A percentile compares a stretch with the other conserved stretches of the same genome.
phyloP scores from a whole-genome alignment of 2,888 invertebrate genomes.

The Lacanobia wlatinum region DNA sequence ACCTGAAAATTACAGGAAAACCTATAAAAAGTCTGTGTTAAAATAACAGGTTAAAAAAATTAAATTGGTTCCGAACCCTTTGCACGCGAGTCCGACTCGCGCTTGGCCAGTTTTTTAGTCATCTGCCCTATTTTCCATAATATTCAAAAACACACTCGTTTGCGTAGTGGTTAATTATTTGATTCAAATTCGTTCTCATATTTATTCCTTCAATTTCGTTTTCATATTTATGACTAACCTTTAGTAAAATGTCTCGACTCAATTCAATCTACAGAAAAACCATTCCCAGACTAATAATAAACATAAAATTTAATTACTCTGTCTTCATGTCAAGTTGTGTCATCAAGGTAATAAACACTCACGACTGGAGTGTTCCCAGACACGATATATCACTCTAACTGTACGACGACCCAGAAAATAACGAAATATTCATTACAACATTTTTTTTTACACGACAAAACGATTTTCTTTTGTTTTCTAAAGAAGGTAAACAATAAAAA shows the following conservation, averaged over 20 bases:
- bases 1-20: too few relatives aligned
- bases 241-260: not conserved
- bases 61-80: too few relatives aligned
- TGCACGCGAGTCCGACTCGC: too few relatives aligned
- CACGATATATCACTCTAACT: constrained; percentile 27
- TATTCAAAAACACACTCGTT: too few relatives aligned
- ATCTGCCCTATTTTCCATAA: too few relatives aligned
- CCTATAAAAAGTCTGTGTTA: too few relatives aligned
- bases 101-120: too few relatives aligned
- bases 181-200: too few relatives aligned
- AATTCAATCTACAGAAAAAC: constrained; percentile 8
- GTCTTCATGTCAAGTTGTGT: constrained; percentile 31
- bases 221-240: not conserved
- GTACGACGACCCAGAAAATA: constrained; percentile 16
- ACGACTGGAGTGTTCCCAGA: constrained; percentile 36
- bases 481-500: too few relatives aligned
- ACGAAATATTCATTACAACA: constrained; percentile 17
- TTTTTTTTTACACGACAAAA: constrained; percentile 16
- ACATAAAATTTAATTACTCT: constrained; percentile 45
- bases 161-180: too few relatives aligned
- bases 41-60: too few relatives aligned
- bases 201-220: not conserved
- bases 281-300: constrained; percentile 36
- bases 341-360: constrained; percentile 44
- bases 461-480: constrained; percentile 17